Evolutionary conservation across 2,888 invertebrate genomes (phyloP).

Genomic region (Apamea epomidion): DNA sequence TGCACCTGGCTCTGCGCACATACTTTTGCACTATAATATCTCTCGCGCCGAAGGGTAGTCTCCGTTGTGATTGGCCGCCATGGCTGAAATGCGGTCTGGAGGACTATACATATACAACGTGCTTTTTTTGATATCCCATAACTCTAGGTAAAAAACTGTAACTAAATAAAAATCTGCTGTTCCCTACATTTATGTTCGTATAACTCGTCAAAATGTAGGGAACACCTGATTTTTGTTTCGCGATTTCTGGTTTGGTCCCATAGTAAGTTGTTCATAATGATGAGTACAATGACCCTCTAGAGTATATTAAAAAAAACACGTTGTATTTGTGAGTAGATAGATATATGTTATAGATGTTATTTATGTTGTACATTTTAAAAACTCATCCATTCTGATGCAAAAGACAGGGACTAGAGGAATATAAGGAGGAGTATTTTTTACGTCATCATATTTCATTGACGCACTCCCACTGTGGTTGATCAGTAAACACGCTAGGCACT

Average conservation of each 20-base stretch:
- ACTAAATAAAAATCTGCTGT: too few species aligned
- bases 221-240: too few species aligned
- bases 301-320: too few species aligned
- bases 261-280: too few species aligned
- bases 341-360: background rate
- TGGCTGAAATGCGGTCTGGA: background rate
- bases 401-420: background rate
- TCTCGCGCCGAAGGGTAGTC: background rate
- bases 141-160: too few species aligned
- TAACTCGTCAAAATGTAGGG: too few species aligned
- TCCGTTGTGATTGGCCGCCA: background rate
- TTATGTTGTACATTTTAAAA: background rate
- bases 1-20: too few species aligned
- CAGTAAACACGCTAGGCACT: slow-evolving; percentile 28
- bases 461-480: slow-evolving; percentile 1
- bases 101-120: background rate
- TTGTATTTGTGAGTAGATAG: background rate
- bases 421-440: background rate
- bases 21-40: too few species aligned
- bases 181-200: too few species aligned
- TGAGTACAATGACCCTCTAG: too few species aligned
- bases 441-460: background rate
- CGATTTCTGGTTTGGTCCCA: too few species aligned
- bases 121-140: too few species aligned
- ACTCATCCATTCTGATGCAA: background rate